Conservation (phyloP, 2,113 vertebrate species). For the Anthoscopus minutus region DNA sequence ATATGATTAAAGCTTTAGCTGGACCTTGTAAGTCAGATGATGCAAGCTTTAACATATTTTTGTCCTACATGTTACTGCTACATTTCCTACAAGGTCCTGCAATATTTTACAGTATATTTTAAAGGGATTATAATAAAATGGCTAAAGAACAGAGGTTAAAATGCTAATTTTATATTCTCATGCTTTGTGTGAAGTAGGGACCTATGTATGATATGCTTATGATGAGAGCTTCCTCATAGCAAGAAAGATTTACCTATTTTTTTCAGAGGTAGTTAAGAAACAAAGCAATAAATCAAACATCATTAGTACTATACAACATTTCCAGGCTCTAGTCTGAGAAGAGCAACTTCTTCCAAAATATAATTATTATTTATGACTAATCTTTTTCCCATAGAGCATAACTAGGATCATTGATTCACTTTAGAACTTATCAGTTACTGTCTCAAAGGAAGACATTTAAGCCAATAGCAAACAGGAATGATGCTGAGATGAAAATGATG, state of each 20-base stretch:
- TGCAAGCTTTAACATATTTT: not conserved
- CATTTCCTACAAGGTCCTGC: not conserved
- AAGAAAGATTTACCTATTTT: not conserved
- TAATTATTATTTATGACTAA: not conserved
- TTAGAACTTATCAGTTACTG: not conserved
- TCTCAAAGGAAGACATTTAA: not conserved
- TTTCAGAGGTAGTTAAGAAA: slow-evolving; percentile 18
- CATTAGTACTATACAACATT: not conserved
- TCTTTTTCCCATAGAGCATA: not conserved
- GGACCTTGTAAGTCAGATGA: not conserved
- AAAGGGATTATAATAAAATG: not conserved
- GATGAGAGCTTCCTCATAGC: not conserved
- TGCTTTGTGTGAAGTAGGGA: not conserved
- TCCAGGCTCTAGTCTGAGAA: not conserved
- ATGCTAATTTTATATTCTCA: not conserved
- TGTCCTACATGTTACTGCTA: not conserved
- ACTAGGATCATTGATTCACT: not conserved
- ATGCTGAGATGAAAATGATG: not conserved
- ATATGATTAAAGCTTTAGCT: not conserved
- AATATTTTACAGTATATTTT: not conserved
- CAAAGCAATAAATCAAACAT: not conserved
- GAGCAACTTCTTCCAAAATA: not conserved
- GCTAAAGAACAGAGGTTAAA: not conserved
- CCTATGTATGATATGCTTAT: not conserved
- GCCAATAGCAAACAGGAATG: not conserved